phyloP scores from a whole-genome alignment of 2,797 vertebrate species.

The Gymnodraco acuticeps region DNA sequence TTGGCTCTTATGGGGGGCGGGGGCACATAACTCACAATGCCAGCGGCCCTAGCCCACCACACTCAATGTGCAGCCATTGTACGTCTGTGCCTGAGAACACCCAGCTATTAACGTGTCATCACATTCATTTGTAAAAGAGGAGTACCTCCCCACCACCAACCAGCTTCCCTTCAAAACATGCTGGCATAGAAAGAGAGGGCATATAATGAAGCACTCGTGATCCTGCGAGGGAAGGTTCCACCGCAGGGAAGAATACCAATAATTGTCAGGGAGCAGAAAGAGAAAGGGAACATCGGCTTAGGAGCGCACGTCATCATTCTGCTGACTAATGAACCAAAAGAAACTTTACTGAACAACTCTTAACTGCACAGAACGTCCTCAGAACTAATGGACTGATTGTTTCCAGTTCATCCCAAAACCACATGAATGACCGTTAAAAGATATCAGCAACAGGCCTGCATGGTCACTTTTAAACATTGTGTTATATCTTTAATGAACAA shows the following conservation, averaged over 20 bases:
- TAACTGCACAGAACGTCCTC: too few species aligned
- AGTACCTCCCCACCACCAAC: background rate
- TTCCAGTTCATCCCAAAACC: too few species aligned
- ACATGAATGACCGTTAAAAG: too few species aligned
- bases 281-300: constrained; percentile 35
- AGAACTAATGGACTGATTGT: too few species aligned
- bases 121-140: constrained; percentile 73
- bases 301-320: constrained; percentile 15
- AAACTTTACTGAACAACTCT: constrained; percentile 23
- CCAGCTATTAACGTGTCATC: constrained; percentile 81
- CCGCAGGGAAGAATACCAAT: constrained; percentile 39
- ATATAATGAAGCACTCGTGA: constrained; percentile 51
- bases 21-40: constrained; percentile 78
- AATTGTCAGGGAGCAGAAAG: constrained; percentile 37
- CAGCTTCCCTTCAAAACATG: constrained; percentile 20
- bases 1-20: constrained; percentile 59
- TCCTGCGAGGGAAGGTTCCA: constrained; percentile 39
- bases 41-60: constrained; percentile 60
- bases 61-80: constrained; percentile 80
- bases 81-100: constrained; percentile 69
- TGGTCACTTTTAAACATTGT: too few species aligned
- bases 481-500: too few species aligned
- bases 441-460: too few species aligned
- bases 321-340: constrained; percentile 26
- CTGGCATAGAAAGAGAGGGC: constrained; percentile 41